A percentile compares a stretch with the other conserved stretches of the same genome.
Evolutionary conservation across 2,113 vertebrate species (phyloP).

Genomic region (Pycnonotus jocosus): DNA sequence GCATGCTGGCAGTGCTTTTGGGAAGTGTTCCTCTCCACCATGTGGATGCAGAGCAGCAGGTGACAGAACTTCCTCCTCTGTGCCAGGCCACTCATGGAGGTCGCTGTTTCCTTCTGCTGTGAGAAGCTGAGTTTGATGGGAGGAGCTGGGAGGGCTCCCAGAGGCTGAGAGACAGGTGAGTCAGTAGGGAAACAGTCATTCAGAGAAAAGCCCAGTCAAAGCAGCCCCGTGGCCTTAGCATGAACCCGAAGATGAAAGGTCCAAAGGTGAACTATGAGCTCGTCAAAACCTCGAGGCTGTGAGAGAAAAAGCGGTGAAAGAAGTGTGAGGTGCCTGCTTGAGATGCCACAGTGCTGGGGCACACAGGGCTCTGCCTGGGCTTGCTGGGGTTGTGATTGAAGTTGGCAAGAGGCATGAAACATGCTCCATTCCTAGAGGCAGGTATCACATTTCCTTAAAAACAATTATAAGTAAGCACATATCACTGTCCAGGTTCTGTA

Average conservation of each 20-base stretch:
- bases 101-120: neutral
- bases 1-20: neutral
- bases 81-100: neutral
- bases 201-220: conserved; percentile 74
- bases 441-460: neutral
- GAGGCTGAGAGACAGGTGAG: conserved; percentile 62
- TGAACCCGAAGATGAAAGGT: conserved; percentile 66
- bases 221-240: conserved; percentile 53
- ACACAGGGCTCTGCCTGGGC: neutral
- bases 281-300: conserved; percentile 47
- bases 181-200: conserved; percentile 71
- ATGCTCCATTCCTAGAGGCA: neutral
- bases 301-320: conserved; percentile 21
- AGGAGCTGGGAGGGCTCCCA: conserved; percentile 55
- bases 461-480: no score
- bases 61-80: neutral
- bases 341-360: conserved; percentile 38
- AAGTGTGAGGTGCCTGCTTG: neutral
- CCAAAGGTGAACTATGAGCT: conserved; percentile 55
- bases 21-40: neutral
- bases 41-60: neutral
- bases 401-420: neutral
- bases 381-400: neutral
- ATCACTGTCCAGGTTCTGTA: neutral
- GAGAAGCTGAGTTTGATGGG: neutral